Conservation (phyloP, 1,140 invertebrate species). For the Mylabris phalerata region DNA sequence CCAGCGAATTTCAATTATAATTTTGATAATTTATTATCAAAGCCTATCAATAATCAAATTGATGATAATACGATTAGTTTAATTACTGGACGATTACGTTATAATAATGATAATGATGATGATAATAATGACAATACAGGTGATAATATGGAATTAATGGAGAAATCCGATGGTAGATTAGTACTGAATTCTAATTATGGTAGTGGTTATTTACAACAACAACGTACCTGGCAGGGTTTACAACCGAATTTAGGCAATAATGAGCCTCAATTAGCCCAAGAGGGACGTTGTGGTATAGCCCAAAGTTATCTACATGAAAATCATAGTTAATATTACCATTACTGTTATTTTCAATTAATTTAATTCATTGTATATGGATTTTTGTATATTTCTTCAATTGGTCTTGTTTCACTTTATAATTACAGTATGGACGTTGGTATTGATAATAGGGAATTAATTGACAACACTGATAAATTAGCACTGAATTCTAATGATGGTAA, state of each 20-base stretch:
- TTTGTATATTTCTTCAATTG: too few relatives aligned
- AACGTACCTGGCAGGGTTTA: conserved; percentile 65
- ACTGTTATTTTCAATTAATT: too few relatives aligned
- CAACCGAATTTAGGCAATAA: conserved; percentile 64
- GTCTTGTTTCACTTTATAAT: too few relatives aligned
- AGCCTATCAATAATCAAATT: conserved; percentile 40
- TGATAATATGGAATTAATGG: conserved; percentile 33
- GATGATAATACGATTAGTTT: conserved; percentile 50
- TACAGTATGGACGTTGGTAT: too few relatives aligned
- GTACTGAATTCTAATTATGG: conserved; percentile 47
- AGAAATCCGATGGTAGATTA: conserved; percentile 40
- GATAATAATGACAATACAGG: conserved; percentile 32
- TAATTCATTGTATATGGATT: too few relatives aligned
- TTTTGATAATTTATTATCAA: conserved; percentile 42
- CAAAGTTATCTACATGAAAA: conserved; percentile 45
- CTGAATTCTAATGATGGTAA: conserved; percentile 28
- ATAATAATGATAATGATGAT: conserved; percentile 31
- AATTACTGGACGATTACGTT: conserved; percentile 57
- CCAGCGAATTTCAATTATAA: conserved; percentile 39
- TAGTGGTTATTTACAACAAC: conserved; percentile 51
- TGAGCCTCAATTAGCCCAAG: conserved; percentile 50
- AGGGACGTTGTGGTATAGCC: conserved; percentile 60
- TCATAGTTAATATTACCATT: too few relatives aligned
- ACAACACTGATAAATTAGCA: too few relatives aligned
- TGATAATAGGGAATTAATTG: too few relatives aligned